Percentiles rank a stretch among this genome's conserved stretches.
Conservation (phyloP, 2,888 invertebrate genomes). For the Trissoscelio sp. region DNA sequence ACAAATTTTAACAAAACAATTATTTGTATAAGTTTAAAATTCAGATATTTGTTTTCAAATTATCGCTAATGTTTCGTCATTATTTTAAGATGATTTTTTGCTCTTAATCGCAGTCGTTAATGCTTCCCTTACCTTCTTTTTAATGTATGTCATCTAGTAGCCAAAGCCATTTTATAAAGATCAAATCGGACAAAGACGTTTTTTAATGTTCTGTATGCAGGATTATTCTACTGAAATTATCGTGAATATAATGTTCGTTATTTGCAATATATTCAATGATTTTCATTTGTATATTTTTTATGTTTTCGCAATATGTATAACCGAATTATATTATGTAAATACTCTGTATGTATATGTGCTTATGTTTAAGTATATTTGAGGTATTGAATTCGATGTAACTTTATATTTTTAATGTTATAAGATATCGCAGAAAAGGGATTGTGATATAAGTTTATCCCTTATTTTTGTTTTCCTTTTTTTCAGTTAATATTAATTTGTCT, state of each 20-base stretch:
- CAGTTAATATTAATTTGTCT: no score
- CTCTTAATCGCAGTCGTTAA: slow-evolving; percentile 8
- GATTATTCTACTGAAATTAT: neutral
- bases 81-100: no score
- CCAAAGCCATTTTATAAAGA: slow-evolving; percentile 35
- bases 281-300: slow-evolving; percentile 47
- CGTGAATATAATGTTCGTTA: slow-evolving; percentile 9
- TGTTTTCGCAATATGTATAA: slow-evolving; percentile 42
- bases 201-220: neutral
- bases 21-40: no score
- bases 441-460: neutral
- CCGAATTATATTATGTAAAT: slow-evolving; percentile 48
- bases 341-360: slow-evolving; percentile 56
- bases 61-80: no score
- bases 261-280: slow-evolving; percentile 18
- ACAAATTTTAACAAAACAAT: no score
- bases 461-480: neutral
- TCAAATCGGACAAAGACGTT: neutral
- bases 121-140: slow-evolving; percentile 21
- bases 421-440: neutral
- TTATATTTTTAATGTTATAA: neutral
- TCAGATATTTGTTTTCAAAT: no score
- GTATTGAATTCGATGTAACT: slow-evolving; percentile 27
- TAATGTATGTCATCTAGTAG: slow-evolving; percentile 19
- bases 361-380: slow-evolving; percentile 30